phyloP scores from a whole-genome alignment of 2,888 invertebrate genomes.

The Hyposoter didymator region DNA sequence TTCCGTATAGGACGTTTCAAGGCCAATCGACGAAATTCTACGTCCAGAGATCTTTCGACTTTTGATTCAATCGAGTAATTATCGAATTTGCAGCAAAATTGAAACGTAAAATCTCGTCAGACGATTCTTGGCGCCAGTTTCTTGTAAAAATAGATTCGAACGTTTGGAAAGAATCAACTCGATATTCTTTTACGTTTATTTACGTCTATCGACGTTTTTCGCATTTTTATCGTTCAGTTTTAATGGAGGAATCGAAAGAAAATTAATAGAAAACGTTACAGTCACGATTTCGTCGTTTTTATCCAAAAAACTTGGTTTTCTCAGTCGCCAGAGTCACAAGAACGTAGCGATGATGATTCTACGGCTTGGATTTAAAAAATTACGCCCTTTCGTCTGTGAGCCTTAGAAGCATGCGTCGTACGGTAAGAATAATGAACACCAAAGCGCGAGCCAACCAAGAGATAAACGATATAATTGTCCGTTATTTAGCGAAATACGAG shows the following conservation, averaged over 20 bases:
- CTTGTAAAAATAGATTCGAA: background rate
- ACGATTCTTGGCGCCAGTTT: background rate
- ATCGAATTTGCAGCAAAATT: background rate
- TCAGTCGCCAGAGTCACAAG: background rate
- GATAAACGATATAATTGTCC: constrained; percentile 74
- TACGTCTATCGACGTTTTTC: background rate
- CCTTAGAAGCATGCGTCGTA: background rate
- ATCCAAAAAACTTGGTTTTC: background rate
- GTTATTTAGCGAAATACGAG: constrained; percentile 63
- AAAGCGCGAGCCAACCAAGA: constrained; percentile 61
- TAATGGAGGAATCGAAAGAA: background rate
- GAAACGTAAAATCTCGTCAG: background rate
- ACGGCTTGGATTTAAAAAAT: background rate
- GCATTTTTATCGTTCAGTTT: background rate
- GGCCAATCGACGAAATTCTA: background rate
- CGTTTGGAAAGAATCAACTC: background rate
- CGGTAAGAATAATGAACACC: constrained; percentile 39
- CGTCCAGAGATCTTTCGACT: background rate
- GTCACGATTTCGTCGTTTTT: background rate
- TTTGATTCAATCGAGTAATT: background rate
- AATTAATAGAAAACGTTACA: background rate
- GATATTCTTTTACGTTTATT: background rate
- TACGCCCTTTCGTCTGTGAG: background rate
- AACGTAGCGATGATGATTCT: background rate
- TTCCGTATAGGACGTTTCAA: background rate